A percentile compares a stretch with the other conserved stretches of the same genome.
Conservation (phyloP, 2,797 vertebrate species). For the Triplophysa yarkandensis region DNA sequence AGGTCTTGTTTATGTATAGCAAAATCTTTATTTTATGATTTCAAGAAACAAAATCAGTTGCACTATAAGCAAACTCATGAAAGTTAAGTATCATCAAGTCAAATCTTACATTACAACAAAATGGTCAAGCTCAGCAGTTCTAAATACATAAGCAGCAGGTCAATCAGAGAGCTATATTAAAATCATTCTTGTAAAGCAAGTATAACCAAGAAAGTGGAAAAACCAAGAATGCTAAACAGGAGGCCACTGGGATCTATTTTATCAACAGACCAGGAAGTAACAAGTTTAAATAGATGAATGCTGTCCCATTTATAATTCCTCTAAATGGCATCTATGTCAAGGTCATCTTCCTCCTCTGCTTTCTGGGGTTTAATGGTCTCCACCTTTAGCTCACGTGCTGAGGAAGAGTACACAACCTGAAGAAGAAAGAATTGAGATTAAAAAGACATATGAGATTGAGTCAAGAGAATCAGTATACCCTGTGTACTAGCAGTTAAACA, state of each 20-base stretch:
- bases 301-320: conserved; percentile 48
- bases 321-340: conserved; percentile 98
- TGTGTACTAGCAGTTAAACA: background rate
- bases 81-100: conserved; percentile 55
- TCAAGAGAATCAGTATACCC: background rate
- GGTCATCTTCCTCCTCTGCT: conserved; percentile 91
- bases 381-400: conserved; percentile 91
- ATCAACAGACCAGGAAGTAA: conserved; percentile 61
- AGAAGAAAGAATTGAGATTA: conserved; percentile 18
- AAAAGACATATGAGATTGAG: background rate
- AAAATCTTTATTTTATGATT: conserved; percentile 71
- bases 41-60: conserved; percentile 70
- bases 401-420: conserved; percentile 94
- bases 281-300: conserved; percentile 57
- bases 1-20: conserved; percentile 30
- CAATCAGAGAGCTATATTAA: conserved; percentile 68
- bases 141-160: conserved; percentile 69
- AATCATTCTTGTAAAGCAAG: conserved; percentile 70
- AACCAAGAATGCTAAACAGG: conserved; percentile 59
- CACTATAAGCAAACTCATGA: conserved; percentile 68
- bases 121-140: conserved; percentile 61
- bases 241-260: conserved; percentile 63
- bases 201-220: conserved; percentile 14
- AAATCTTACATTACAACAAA: conserved; percentile 65
- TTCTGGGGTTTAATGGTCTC: conserved; percentile 88